Conservation (phyloP, 2,797 vertebrate genomes). For the Propithecus perrieri region DNA sequence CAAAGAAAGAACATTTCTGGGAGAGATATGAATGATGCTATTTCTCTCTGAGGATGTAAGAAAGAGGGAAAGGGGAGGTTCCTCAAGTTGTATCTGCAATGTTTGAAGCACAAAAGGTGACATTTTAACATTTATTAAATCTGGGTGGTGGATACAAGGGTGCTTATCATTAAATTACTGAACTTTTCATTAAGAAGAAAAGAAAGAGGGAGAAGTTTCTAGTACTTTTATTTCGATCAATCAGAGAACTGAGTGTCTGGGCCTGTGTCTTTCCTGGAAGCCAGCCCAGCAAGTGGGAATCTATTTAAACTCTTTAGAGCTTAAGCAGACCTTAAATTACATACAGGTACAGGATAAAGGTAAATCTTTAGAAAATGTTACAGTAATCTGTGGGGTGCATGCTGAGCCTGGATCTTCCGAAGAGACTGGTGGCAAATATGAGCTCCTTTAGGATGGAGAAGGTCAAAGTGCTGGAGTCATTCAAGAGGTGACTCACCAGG, state of each 20-base stretch:
- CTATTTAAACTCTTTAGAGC: not conserved
- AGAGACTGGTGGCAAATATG: not conserved
- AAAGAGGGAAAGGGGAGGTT: rapidly evolving
- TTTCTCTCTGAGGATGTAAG: not conserved
- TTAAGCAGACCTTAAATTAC: not conserved
- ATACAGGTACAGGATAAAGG: not conserved
- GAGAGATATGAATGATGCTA: not conserved
- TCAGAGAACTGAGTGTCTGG: not conserved
- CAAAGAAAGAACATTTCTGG: not conserved
- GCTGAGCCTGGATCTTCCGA: not conserved
- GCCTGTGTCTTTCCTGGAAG: not conserved
- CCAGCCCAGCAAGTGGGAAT: not conserved
- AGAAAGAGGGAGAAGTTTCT: not conserved
- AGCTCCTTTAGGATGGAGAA: not conserved
- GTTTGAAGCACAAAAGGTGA: not conserved
- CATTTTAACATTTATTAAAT: not conserved
- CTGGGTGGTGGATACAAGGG: not conserved
- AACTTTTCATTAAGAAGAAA: not conserved
- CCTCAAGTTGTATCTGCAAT: not conserved
- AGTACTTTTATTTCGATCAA: not conserved
- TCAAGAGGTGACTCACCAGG: not conserved
- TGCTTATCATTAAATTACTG: not conserved
- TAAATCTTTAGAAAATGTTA: not conserved
- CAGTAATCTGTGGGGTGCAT: not conserved
- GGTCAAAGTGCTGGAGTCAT: not conserved